phyloP scores from a whole-genome alignment of 2,797 vertebrate species.

The Euphonia xanthogaster region DNA sequence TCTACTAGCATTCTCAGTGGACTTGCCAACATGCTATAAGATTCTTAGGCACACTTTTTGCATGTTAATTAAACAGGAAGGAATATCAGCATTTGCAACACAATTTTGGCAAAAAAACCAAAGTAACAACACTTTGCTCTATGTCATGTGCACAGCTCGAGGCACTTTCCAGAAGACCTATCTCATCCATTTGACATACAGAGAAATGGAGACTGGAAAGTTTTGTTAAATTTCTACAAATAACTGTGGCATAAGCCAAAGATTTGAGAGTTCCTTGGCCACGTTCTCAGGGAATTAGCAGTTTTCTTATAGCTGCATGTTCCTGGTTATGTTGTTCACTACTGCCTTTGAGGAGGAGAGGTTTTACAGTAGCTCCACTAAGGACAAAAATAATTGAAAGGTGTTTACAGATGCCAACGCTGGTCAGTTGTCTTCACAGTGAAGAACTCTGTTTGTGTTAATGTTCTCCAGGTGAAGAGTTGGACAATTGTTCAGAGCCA shows the following conservation, averaged over 20 bases:
- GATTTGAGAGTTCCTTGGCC: background rate
- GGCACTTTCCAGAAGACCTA: background rate
- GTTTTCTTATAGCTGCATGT: background rate
- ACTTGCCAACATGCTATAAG: background rate
- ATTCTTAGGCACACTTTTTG: background rate
- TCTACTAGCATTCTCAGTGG: background rate
- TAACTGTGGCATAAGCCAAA: background rate
- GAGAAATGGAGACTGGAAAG: background rate
- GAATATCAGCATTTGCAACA: background rate
- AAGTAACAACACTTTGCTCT: background rate
- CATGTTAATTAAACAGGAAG: background rate
- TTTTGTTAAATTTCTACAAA: background rate
- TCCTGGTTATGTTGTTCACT: background rate
- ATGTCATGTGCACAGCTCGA: rapidly evolving
- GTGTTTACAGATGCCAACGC: background rate
- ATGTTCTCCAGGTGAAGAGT: background rate
- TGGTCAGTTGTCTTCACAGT: background rate
- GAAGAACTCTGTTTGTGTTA: background rate
- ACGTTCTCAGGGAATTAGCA: background rate
- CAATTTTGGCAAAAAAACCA: background rate
- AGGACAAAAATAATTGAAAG: background rate
- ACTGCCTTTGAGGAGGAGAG: background rate
- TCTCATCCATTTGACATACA: background rate
- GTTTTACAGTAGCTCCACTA: background rate
- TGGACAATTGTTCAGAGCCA: background rate